A percentile compares a stretch with the other conserved stretches of the same genome.
These are phyloP conservation scores for Holocentrus rufus DNA, from an alignment of 2,797 vertebrate genomes.

Conservation along the genomic window DNA sequence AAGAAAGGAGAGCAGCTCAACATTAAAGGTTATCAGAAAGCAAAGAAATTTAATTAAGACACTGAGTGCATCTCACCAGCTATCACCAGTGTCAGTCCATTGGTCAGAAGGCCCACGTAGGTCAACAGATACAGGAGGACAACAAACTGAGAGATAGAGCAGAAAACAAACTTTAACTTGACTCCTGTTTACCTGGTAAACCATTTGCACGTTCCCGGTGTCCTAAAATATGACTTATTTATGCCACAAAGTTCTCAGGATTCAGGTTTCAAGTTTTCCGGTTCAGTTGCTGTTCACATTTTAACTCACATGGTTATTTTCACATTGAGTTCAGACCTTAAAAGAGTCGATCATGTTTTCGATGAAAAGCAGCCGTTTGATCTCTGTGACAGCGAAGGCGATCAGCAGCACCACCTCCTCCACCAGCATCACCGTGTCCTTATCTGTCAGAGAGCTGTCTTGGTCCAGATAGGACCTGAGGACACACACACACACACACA, in stretches of 20 bases:
- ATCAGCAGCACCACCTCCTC: conserved; percentile 81
- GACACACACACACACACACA: conserved; percentile 17
- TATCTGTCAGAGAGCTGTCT: conserved; percentile 85
- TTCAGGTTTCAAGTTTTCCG: not conserved
- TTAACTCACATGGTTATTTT: not conserved
- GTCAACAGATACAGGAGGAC: conserved; percentile 90
- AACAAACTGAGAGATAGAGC: conserved; percentile 81
- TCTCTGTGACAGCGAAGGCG: conserved; percentile 80
- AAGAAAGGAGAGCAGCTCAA: conserved; percentile 5
- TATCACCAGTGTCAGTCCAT: conserved; percentile 90
- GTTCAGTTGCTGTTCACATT: not conserved
- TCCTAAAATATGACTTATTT: conserved; percentile 8
- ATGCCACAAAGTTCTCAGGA: too few species aligned
- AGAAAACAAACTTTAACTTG: conserved; percentile 1
- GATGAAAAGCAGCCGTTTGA: conserved; percentile 89
- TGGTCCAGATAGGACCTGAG: conserved; percentile 86
- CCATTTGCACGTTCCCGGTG: not conserved
- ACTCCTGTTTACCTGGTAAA: too few species aligned
- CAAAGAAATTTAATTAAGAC: too few species aligned
- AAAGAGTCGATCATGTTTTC: conserved; percentile 87
- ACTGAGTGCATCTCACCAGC: conserved; percentile 77
- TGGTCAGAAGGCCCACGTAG: conserved; percentile 86
- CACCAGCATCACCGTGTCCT: conserved; percentile 85
- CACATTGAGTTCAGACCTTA: conserved; percentile 80
- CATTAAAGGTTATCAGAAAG: not conserved